A percentile compares a stretch with the other conserved stretches of the same genome.
phyloP scores from a whole-genome alignment of 2,113 vertebrate species.

The Cryptotis parvus region DNA sequence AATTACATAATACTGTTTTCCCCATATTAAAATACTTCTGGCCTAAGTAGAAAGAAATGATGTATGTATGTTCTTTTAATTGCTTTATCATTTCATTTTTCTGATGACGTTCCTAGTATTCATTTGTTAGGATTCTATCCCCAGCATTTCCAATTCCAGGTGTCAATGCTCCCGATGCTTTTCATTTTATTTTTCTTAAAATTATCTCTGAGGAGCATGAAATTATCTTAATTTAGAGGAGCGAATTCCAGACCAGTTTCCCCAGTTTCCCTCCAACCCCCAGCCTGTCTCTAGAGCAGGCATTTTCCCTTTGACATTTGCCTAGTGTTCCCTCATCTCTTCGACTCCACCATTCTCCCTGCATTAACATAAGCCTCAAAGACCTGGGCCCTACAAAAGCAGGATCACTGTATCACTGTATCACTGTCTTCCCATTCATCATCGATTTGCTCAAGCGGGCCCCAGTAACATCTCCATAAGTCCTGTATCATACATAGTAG shows the following conservation, averaged over 20 bases:
- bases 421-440: no score
- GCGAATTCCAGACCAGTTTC: not conserved
- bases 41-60: not conserved
- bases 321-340: no score
- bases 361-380: no score
- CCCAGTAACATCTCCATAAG: no score
- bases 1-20: not conserved
- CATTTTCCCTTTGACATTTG: no score
- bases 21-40: not conserved
- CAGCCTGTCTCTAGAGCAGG: not conserved
- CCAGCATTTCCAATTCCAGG: not conserved
- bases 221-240: conserved; percentile 29
- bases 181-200: not conserved
- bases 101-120: not conserved
- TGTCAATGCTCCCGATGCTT: not conserved
- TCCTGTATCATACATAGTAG: no score
- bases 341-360: no score
- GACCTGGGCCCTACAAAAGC: no score
- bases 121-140: not conserved
- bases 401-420: no score
- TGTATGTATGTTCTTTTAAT: not conserved
- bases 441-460: no score
- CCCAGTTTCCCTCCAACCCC: no score
- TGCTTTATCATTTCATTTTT: not conserved
- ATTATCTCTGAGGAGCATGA: not conserved